Evolutionary conservation across 2,888 invertebrate genomes (phyloP).

Genomic region (Coronaproctus castanopsis): DNA sequence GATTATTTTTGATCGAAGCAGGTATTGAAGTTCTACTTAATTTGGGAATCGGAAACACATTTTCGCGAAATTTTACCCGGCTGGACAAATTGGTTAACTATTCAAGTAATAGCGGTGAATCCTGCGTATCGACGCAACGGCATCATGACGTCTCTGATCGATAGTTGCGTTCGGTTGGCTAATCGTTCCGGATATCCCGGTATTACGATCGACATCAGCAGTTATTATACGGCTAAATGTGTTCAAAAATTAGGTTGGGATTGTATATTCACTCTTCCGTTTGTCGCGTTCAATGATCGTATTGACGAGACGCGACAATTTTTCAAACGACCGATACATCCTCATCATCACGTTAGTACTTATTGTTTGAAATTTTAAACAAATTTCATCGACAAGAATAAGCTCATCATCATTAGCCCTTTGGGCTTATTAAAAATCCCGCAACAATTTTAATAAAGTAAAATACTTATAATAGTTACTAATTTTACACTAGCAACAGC

Average conservation of each 20-base stretch:
- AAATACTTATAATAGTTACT: too few relatives aligned
- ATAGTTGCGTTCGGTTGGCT: constrained; percentile 1
- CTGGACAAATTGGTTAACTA: neutral
- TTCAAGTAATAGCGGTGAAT: constrained; percentile 4
- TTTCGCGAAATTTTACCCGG: neutral
- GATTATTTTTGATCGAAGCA: neutral
- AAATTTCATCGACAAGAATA: too few relatives aligned
- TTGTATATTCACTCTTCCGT: constrained; percentile 4
- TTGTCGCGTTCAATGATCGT: constrained; percentile 4
- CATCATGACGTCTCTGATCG: constrained; percentile 4
- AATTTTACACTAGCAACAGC: too few relatives aligned
- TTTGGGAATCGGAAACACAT: constrained; percentile 5
- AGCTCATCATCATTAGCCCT: too few relatives aligned
- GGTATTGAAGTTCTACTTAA: constrained; percentile 2
- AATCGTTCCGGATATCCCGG: constrained; percentile 1
- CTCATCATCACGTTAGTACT: constrained; percentile 1
- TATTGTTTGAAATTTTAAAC: constrained; percentile 6
- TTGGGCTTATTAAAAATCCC: too few relatives aligned
- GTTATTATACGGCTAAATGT: constrained; percentile 3
- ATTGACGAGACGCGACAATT: too few relatives aligned
- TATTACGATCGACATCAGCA: constrained; percentile 2
- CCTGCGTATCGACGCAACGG: constrained; percentile 2
- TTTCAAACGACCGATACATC: too few relatives aligned
- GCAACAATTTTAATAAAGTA: too few relatives aligned
- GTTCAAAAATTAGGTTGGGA: constrained; percentile 2